A percentile compares a stretch with the other conserved stretches of the same genome.
Conservation (phyloP, 1,140 invertebrate genomes). For the Drosophila trapezifrons region DNA sequence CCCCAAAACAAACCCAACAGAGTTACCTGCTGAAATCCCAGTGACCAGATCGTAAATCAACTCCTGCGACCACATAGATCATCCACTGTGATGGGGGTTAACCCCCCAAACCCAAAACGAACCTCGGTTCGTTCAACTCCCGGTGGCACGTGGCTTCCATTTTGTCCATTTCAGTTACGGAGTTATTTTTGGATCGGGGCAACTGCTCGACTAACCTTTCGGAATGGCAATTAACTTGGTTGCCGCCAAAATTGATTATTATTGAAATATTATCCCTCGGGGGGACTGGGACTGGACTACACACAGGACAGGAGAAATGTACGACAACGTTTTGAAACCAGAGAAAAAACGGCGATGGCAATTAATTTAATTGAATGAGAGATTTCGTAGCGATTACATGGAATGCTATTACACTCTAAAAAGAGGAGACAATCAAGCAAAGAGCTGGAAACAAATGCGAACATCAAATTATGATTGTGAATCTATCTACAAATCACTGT, state of each 20-base stretch:
- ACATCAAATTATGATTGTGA: conserved; percentile 41
- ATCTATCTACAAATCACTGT: conserved; percentile 1
- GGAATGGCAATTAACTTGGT: conserved; percentile 31
- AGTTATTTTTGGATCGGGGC: conserved; percentile 26
- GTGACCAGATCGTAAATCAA: conserved; percentile 28
- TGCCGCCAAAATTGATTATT: conserved; percentile 29
- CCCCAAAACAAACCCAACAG: conserved; percentile 14
- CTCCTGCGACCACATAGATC: conserved; percentile 35
- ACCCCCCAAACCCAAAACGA: neutral
- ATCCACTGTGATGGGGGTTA: neutral
- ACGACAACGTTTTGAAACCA: conserved; percentile 37
- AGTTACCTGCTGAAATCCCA: neutral
- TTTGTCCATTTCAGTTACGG: conserved; percentile 8
- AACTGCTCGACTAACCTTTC: conserved; percentile 21
- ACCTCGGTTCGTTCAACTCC: conserved; percentile 32
- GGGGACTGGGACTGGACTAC: conserved; percentile 7
- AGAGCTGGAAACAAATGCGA: no score
- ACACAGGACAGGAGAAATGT: conserved; percentile 49
- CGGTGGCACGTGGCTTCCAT: conserved; percentile 19
- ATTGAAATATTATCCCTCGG: conserved; percentile 34
- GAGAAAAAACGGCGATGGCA: conserved; percentile 49
- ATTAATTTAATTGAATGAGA: conserved; percentile 76
- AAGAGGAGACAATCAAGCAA: no score
- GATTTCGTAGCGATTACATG: conserved; percentile 66
- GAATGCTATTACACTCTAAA: conserved; percentile 20